Base-by-base conservation (phyloP, 1,140 invertebrate species). In the Protaetia brevitarsis region DNA sequence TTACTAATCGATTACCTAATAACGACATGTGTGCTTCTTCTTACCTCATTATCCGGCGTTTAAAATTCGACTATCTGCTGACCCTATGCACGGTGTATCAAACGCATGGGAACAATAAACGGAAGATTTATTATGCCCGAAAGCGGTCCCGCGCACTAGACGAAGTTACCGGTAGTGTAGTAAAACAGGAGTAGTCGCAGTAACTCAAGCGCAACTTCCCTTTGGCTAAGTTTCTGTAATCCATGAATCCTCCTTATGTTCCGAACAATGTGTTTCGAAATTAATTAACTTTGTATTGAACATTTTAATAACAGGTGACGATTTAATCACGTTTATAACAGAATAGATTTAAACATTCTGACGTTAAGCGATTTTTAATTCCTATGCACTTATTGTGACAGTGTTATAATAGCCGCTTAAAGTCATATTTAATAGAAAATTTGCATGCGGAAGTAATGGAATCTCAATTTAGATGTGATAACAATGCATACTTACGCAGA, bases 61-160 rank as follows among this genome's bases (percentile, higher is more conserved):
- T 51, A 51, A 23, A 51, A 51, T 51, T 51, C 41, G 41, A 23
- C 16, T 51, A n/a, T n/a, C n/a, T n/a, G n/a, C n/a, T n/a, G n/a
- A n/a, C n/a, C n/a, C n/a, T n/a, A 51, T 23, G 26, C 41, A 16
- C 26, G 11, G 41, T 51, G 41, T 51, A 51, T 51, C 41, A 51
- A 51, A 51, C 26, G 41, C 41, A 51, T 59, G 26, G 19, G n/a
- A 59, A 59, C 29, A 59, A 59, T 59, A 59, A 31, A 34, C 23
- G 27, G 57, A 31, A 59, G 57, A 59, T 59, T 59, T 59, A 59
- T 59, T 13, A 59, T 59, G 57, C 57, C 57, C 57, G 29, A 59
- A 29, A 59, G 57, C 27, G 57, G 30, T 59, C n/a, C 31, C 31
- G 57, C 26, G 29, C 29, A 31, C 57, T 59, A 31, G 57, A 29